A percentile compares a stretch with the other conserved stretches of the same genome.
phyloP scores from a whole-genome alignment of 2,888 invertebrate genomes.

The Ochlodes sylvanus region DNA sequence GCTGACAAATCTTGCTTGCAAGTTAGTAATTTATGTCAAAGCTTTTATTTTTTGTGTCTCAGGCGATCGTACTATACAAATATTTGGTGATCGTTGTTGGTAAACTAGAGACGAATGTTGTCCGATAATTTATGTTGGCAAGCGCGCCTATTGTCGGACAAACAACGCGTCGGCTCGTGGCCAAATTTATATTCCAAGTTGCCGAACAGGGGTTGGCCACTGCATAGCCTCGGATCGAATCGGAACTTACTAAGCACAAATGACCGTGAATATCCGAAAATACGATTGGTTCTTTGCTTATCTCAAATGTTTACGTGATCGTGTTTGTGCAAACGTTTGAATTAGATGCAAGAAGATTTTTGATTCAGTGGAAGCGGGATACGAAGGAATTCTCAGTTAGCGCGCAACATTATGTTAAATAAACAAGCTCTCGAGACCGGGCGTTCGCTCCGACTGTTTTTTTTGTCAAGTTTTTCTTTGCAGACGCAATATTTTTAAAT shows the following conservation, averaged over 20 bases:
- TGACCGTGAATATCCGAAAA: constrained; percentile 57
- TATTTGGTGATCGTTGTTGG: constrained; percentile 64
- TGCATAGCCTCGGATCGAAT: constrained; percentile 57
- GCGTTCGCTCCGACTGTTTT: constrained; percentile 19
- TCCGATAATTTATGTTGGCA: constrained; percentile 75
- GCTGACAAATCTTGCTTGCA: neutral
- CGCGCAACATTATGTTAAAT: constrained; percentile 63
- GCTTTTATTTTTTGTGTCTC: constrained; percentile 37
- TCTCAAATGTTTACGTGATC: constrained; percentile 16
- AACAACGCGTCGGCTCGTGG: constrained; percentile 62
- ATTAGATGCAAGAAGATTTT: constrained; percentile 19
- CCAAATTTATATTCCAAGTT: constrained; percentile 77
- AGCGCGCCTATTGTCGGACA: constrained; percentile 70
- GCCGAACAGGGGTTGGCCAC: constrained; percentile 57
- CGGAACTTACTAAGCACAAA: constrained; percentile 65
- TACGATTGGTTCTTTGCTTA: constrained; percentile 36
- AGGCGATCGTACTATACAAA: constrained; percentile 54
- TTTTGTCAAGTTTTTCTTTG: constrained; percentile 6
- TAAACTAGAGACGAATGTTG: constrained; percentile 68
- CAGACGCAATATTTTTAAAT: constrained; percentile 2
- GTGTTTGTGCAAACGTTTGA: neutral
- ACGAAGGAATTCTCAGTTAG: constrained; percentile 57
- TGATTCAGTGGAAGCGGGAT: constrained; percentile 55
- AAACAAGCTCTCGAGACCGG: constrained; percentile 59
- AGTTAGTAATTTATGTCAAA: neutral